These are phyloP conservation scores for Shinisaurus crocodilurus DNA, from an alignment of 2,113 vertebrate species.

Conservation along the genomic window DNA sequence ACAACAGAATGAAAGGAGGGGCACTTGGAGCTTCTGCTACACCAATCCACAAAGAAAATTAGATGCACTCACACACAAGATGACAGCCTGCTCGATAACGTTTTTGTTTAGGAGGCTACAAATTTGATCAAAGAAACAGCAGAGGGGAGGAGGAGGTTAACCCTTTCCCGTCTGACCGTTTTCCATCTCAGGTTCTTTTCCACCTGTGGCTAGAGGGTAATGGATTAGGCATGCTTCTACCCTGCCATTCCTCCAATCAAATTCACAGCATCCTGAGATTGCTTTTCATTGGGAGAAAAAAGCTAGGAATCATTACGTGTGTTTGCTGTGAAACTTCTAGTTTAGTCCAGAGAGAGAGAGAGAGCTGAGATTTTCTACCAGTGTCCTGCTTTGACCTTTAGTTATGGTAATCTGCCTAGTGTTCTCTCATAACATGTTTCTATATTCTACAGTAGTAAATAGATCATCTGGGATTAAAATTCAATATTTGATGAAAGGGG, in stretches of 20 bases:
- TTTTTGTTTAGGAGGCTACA: no score
- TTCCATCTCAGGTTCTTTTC: background rate
- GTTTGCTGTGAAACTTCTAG: background rate
- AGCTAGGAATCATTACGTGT: background rate
- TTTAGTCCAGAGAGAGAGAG: no score
- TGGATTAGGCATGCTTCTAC: background rate
- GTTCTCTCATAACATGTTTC: background rate
- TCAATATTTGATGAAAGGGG: constrained; percentile 15
- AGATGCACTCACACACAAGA: no score
- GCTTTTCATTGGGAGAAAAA: background rate
- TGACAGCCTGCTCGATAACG: no score
- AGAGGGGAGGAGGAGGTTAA: background rate
- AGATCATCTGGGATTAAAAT: constrained; percentile 27
- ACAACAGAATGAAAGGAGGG: background rate
- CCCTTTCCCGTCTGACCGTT: background rate
- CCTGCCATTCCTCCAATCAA: background rate
- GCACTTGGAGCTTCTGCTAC: background rate
- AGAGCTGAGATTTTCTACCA: background rate
- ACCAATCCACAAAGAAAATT: no score
- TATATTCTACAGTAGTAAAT: background rate
- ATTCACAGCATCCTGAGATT: background rate
- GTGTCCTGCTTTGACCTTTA: constrained; percentile 7
- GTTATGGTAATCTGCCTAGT: constrained; percentile 11
- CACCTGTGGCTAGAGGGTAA: background rate
- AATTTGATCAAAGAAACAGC: background rate